phyloP scores from a whole-genome alignment of 2,888 invertebrate genomes.

The Andrena bucephala region DNA sequence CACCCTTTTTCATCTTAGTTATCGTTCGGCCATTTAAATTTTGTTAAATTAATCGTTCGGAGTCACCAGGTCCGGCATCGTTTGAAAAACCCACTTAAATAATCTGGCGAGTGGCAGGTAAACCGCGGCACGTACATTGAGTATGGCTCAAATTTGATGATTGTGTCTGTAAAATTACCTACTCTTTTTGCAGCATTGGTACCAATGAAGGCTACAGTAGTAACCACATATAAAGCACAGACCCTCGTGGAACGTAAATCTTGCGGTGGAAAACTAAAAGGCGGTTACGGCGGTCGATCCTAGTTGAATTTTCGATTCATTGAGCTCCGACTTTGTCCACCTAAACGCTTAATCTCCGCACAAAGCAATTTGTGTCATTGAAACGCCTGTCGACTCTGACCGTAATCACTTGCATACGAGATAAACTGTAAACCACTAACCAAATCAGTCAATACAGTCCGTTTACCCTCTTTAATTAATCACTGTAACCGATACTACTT shows the following conservation, averaged over 20 bases:
- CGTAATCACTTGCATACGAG: constrained; percentile 65
- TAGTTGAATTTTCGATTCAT: constrained; percentile 65
- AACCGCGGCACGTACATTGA: too few relatives aligned
- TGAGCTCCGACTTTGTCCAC: constrained; percentile 40
- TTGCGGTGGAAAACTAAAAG: constrained; percentile 57
- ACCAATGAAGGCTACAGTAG: constrained; percentile 15
- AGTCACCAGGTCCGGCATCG: too few relatives aligned
- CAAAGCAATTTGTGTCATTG: constrained; percentile 73
- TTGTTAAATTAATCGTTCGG: too few relatives aligned
- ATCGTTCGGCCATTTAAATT: too few relatives aligned
- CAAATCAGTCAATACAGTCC: constrained; percentile 35
- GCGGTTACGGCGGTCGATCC: constrained; percentile 40
- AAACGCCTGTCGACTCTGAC: constrained; percentile 47
- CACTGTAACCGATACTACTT: constrained; percentile 21
- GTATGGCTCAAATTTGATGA: too few relatives aligned
- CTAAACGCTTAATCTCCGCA: constrained; percentile 60
- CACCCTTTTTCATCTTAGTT: too few relatives aligned
- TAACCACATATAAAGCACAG: constrained; percentile 40
- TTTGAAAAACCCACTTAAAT: too few relatives aligned
- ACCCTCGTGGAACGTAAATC: constrained; percentile 39
- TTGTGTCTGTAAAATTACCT: not conserved
- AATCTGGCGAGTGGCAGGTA: too few relatives aligned
- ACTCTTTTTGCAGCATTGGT: not conserved
- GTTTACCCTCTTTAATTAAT: constrained; percentile 64
- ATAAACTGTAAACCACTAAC: constrained; percentile 58